These are phyloP conservation scores for Rhynchomys soricoides DNA, from an alignment of 2,113 vertebrate species.

Conservation along the genomic window DNA sequence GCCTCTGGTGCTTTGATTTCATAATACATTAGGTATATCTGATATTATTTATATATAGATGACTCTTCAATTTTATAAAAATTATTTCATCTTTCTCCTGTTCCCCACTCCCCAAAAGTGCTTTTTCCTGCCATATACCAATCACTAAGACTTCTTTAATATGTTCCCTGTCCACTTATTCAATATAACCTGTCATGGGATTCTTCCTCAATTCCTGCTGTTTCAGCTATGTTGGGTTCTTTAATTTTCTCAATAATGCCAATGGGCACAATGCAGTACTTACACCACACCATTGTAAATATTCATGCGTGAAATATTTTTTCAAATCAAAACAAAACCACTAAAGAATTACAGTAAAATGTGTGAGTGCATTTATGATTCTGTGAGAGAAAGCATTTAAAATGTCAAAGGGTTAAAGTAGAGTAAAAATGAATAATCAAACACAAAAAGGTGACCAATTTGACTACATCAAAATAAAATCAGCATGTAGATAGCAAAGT, in stretches of 20 bases:
- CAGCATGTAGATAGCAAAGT: not conserved
- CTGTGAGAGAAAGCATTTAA: not conserved
- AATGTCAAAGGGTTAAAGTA: not conserved
- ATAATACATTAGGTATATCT: not conserved
- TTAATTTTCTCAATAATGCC: not conserved
- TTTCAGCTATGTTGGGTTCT: not conserved
- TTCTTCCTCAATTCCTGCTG: conserved; percentile 4
- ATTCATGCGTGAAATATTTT: not conserved
- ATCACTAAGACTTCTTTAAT: not conserved
- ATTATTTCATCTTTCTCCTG: not conserved
- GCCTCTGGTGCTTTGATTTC: not conserved
- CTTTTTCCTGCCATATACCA: not conserved
- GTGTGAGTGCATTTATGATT: not conserved
- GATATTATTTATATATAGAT: not conserved
- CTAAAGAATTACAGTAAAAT: not conserved
- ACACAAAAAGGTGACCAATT: not conserved
- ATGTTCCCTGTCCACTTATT: not conserved
- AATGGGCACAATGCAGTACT: not conserved
- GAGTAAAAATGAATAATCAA: not conserved
- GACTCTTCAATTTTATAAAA: not conserved
- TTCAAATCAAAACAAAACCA: not conserved
- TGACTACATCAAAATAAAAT: not conserved
- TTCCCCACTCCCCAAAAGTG: not conserved
- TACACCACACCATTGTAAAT: not conserved
- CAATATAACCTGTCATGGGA: not conserved